These are phyloP conservation scores for Lasius platythorax DNA, from an alignment of 2,888 invertebrate species.

Conservation along the genomic window DNA sequence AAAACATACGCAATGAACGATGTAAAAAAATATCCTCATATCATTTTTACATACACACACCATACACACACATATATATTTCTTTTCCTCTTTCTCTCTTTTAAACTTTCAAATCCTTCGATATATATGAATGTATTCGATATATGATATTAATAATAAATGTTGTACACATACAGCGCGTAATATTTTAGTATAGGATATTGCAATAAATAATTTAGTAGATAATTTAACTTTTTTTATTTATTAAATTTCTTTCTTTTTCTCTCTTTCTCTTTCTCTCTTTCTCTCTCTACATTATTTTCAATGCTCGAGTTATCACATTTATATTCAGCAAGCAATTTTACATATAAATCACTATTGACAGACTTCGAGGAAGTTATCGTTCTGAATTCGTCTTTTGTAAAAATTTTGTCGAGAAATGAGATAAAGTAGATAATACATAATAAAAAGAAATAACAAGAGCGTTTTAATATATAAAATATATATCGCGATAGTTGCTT, in stretches of 20 bases:
- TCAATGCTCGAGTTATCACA: neutral
- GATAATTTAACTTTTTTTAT: slow-evolving; percentile 5
- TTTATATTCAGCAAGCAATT: slow-evolving; percentile 25
- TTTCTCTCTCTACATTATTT: slow-evolving; percentile 17
- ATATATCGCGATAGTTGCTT: neutral
- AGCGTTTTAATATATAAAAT: neutral
- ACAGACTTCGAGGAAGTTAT: slow-evolving; percentile 1
- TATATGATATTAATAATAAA: neutral
- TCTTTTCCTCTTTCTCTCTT: neutral
- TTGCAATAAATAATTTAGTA: slow-evolving; percentile 25
- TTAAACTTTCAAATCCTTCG: neutral
- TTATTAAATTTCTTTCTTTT: slow-evolving; percentile 12
- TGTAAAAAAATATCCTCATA: neutral
- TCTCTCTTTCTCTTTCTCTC: neutral
- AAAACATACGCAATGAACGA: neutral
- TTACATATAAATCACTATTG: slow-evolving; percentile 10
- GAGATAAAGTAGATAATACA: neutral
- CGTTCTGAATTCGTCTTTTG: neutral
- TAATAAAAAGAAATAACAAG: neutral
- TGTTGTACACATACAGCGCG: neutral
- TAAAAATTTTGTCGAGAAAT: neutral
- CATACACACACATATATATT: neutral
- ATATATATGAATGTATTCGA: neutral
- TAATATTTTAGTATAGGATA: neutral
- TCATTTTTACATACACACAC: neutral